These are phyloP conservation scores for Strix occidentalis DNA, from an alignment of 2,797 vertebrate species.

Conservation along the genomic window DNA sequence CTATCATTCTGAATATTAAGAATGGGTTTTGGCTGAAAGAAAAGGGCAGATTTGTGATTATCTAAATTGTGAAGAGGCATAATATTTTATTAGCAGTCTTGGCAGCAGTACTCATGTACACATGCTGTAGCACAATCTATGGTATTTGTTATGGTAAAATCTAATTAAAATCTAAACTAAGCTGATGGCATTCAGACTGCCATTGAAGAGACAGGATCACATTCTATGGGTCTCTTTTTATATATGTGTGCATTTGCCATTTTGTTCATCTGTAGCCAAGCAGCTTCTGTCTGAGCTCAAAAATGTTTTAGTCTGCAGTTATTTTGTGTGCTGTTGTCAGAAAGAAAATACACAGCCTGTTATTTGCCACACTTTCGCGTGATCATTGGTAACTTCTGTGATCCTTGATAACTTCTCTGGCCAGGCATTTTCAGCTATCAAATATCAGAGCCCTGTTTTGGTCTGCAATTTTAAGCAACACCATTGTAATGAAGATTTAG, in stretches of 20 bases:
- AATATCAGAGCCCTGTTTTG: background rate
- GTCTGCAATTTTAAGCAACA: background rate
- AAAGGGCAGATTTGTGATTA: conserved; percentile 37
- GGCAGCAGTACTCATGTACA: background rate
- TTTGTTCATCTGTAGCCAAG: background rate
- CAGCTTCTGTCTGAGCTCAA: background rate
- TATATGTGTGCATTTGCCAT: background rate
- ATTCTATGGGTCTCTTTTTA: background rate
- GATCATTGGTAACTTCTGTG: background rate
- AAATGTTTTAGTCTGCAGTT: background rate
- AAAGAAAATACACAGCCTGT: background rate
- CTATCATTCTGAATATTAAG: background rate
- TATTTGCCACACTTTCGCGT: background rate
- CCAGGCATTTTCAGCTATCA: background rate
- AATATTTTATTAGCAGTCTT: conserved; percentile 40
- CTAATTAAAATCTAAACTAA: conserved; percentile 55
- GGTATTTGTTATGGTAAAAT: conserved; percentile 19
- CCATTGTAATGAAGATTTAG: background rate
- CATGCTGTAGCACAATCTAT: background rate
- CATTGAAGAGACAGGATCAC: background rate
- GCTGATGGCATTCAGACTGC: background rate
- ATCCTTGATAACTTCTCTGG: background rate
- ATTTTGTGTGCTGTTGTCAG: background rate
- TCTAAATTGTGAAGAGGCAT: background rate
- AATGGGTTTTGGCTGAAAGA: conserved; percentile 12